These are phyloP conservation scores for Takifugu bimaculatus DNA, from an alignment of 2,113 vertebrate species.

Conservation along the genomic window DNA sequence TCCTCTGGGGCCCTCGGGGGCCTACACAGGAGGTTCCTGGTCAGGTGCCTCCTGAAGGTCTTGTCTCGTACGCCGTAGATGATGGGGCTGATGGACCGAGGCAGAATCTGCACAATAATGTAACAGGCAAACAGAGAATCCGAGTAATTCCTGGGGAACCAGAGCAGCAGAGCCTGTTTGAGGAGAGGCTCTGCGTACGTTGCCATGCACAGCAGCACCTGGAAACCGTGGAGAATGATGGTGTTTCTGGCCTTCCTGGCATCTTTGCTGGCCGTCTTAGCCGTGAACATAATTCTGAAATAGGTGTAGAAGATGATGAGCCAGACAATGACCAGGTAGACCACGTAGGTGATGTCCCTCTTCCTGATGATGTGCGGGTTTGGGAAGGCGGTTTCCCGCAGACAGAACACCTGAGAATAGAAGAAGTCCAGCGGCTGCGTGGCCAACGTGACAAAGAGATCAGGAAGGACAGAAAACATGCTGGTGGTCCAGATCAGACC, in stretches of 20 bases:
- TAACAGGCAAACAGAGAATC: constrained; percentile 55
- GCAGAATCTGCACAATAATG: constrained; percentile 59
- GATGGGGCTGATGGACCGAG: constrained; percentile 44
- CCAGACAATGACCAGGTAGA: constrained; percentile 59
- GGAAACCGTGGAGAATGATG: constrained; percentile 63
- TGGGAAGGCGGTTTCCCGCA: constrained; percentile 33
- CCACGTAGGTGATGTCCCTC: constrained; percentile 32
- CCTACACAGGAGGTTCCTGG: too few species aligned
- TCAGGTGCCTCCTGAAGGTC: constrained; percentile 53
- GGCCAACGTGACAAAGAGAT: constrained; percentile 53
- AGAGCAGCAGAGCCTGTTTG: not conserved
- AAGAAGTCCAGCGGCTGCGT: constrained; percentile 45
- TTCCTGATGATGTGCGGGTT: constrained; percentile 44
- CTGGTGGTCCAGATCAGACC: constrained; percentile 57
- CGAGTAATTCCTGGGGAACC: constrained; percentile 23
- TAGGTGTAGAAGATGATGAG: constrained; percentile 52
- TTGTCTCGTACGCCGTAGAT: constrained; percentile 61
- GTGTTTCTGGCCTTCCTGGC: constrained; percentile 68
- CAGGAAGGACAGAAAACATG: constrained; percentile 47
- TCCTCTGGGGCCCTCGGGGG: too few species aligned
- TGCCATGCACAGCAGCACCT: constrained; percentile 67
- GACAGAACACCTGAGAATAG: constrained; percentile 39
- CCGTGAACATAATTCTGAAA: constrained; percentile 56
- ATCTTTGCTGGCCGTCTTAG: constrained; percentile 34
- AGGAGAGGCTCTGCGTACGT: constrained; percentile 39